phyloP scores from a whole-genome alignment of 2,888 invertebrate genomes.

The Cephus rjabovi region DNA sequence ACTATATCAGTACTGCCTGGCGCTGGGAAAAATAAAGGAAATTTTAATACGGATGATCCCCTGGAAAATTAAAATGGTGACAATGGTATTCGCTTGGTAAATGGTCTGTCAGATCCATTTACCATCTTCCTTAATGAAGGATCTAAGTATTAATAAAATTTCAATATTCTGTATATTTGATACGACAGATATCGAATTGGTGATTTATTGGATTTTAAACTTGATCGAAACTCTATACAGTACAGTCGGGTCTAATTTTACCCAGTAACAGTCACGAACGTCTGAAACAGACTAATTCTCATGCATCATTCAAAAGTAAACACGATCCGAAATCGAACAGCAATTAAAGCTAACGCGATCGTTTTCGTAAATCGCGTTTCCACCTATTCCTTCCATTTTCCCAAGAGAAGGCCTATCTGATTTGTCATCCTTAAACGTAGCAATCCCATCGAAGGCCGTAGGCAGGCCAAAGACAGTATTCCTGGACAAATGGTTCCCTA shows the following conservation, averaged over 20 bases:
- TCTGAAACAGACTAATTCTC: no score
- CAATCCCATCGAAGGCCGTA: neutral
- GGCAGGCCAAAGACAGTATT: neutral
- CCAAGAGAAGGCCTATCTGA: conserved; percentile 20
- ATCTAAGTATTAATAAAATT: neutral
- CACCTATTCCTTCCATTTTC: conserved; percentile 12
- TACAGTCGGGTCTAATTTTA: neutral
- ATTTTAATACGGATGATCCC: neutral
- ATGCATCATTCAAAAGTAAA: neutral
- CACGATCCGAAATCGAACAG: neutral
- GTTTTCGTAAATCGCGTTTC: neutral
- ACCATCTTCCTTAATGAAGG: neutral
- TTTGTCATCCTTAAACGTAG: neutral
- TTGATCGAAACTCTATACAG: neutral
- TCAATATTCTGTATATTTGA: neutral
- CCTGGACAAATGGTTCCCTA: conserved; percentile 33
- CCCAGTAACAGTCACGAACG: neutral
- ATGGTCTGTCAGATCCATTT: neutral
- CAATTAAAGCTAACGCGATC: neutral
- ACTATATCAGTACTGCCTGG: neutral
- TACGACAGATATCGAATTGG: neutral
- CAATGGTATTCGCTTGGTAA: neutral
- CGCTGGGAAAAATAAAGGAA: neutral
- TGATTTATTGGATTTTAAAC: neutral
- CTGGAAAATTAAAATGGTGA: neutral